phyloP scores from a whole-genome alignment of 2,888 invertebrate genomes.

The Pandemis cinnamomeana region DNA sequence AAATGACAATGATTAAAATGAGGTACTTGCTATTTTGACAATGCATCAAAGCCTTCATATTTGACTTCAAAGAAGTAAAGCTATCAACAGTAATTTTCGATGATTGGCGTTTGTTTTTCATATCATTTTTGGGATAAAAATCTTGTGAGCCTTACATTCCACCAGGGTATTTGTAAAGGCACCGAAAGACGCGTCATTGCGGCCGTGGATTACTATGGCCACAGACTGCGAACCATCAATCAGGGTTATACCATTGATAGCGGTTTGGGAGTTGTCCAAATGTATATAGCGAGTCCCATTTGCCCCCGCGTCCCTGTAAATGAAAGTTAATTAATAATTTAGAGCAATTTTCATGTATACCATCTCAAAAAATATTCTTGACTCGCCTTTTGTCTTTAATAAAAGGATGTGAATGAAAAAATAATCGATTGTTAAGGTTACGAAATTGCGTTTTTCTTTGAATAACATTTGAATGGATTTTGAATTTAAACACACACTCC shows the following conservation, averaged over 20 bases:
- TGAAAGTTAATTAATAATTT: background rate
- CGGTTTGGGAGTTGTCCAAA: conserved; percentile 8
- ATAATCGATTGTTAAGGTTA: too few species aligned
- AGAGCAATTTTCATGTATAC: background rate
- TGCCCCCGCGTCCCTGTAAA: conserved; percentile 9
- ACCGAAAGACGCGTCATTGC: conserved; percentile 16
- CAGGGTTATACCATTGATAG: background rate
- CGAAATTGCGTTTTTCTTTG: too few species aligned
- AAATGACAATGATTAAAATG: background rate
- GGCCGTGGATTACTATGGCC: conserved; percentile 29
- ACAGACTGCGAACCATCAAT: conserved; percentile 4
- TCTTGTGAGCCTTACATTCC: conserved; percentile 15
- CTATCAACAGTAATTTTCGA: too few species aligned
- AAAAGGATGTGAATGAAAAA: too few species aligned
- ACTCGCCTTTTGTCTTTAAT: too few species aligned
- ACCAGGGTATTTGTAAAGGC: conserved; percentile 8
- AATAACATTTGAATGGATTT: too few species aligned
- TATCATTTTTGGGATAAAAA: background rate
- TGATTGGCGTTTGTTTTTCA: too few species aligned
- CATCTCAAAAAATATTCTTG: background rate
- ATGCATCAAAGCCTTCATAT: too few species aligned
- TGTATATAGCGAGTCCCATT: background rate
- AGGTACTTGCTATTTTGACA: too few species aligned
- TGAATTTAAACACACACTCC: too few species aligned
- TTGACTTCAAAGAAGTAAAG: too few species aligned